Evolutionary conservation across 2,888 invertebrate genomes (phyloP), one percentile per base, ranked within the genome.

Genomic region (Eristalis intricaria): DNA sequence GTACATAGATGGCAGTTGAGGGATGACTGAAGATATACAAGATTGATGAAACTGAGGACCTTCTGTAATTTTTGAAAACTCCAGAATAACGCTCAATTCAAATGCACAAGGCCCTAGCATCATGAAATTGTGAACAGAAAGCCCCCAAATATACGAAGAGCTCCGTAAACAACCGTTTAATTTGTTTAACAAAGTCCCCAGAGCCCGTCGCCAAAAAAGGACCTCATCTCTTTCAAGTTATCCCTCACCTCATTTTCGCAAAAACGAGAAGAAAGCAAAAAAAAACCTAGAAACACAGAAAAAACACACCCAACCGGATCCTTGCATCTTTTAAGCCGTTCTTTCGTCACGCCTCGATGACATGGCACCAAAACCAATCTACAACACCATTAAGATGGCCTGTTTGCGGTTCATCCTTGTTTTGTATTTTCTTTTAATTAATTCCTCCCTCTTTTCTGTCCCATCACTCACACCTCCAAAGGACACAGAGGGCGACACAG

Each of bases 351-450:
- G 32, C 35, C 22, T 29, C 63, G 32, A 63, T 22, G 69, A 70
- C 63, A 64, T 32, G 40, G 19, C 56, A 68, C 26, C 56, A 75
- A 60, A 60, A 60, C 43, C 75, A 70, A 82, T 66, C 60, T 35
- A 66, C 65, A 82, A 66, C 50, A 66, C 66, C 65, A 71, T 77
- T 38, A 22, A 68, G 50, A 38, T 69, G 76, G 43, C 40, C 50
- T 60, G 60, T 29, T 60, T 60, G 60, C 64, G 50, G 19, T 75
- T 68, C 58, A 56, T 73, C 61, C 75, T 76, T 71, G 65, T 77
- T 68, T 73, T 78, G 71, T 68, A 68, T 69, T 84, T 84, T 74
- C 58, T 78, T 84, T 84, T 84, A 84, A 84, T 84, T 84, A 84
- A 68, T 78, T 68, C 50, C 50, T 50, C 50, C 38, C 38, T 1